These are phyloP conservation scores for Peromyscus polionotus DNA, from an alignment of 2,113 vertebrate species.

Conservation along the genomic window DNA sequence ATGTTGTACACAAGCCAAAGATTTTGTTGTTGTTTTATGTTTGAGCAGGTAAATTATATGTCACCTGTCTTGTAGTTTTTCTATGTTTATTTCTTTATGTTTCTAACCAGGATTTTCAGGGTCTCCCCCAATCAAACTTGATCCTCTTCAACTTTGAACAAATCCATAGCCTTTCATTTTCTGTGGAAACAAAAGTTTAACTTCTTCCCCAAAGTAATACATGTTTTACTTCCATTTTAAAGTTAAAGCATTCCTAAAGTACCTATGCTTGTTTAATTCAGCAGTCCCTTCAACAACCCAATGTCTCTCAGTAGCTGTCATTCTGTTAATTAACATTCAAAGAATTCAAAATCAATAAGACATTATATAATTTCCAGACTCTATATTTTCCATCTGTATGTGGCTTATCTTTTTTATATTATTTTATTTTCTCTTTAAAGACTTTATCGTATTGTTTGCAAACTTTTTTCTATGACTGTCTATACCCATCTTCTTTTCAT, in stretches of 20 bases:
- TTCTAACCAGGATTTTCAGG: not conserved
- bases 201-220: not conserved
- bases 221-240: not conserved
- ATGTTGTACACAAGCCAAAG: not conserved
- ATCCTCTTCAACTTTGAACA: not conserved
- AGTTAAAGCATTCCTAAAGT: not conserved
- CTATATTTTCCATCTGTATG: no score
- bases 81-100: not conserved
- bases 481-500: not conserved
- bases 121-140: not conserved
- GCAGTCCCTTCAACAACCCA: not conserved
- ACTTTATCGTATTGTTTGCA: not conserved
- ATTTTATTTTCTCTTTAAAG: not conserved
- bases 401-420: not conserved
- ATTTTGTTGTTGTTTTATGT: not conserved
- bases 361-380: no score
- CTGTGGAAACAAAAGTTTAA: not conserved
- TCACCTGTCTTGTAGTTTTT: not conserved
- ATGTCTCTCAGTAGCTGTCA: not conserved
- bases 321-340: not conserved
- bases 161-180: not conserved
- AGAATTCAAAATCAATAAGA: not conserved
- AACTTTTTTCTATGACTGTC: not conserved
- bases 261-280: no score
- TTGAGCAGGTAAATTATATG: not conserved